These are phyloP conservation scores for Dermolepida albohirtum DNA, from an alignment of 2,888 invertebrate genomes.

Conservation along the genomic window DNA sequence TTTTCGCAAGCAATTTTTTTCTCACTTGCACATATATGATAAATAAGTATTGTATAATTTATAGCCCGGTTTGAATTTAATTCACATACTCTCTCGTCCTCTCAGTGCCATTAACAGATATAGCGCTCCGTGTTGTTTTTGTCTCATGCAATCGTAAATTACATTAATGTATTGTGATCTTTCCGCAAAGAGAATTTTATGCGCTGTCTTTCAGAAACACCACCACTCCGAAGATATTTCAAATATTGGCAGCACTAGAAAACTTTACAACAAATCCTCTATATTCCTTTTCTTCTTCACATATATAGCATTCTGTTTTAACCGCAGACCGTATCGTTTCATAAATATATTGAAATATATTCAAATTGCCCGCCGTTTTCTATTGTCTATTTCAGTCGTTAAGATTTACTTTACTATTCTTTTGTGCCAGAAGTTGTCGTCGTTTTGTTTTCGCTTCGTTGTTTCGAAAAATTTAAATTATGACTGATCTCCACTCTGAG, in stretches of 20 bases:
- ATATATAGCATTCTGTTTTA: constrained; percentile 19
- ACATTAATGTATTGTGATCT: constrained; percentile 57
- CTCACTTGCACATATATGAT: constrained; percentile 43
- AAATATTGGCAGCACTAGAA: constrained; percentile 54
- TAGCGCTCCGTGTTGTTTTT: constrained; percentile 31
- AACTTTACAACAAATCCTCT: constrained; percentile 30
- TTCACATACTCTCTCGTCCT: constrained; percentile 57
- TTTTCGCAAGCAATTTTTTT: constrained; percentile 29
- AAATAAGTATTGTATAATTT: constrained; percentile 56
- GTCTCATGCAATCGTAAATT: constrained; percentile 54
- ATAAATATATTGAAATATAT: constrained; percentile 38
- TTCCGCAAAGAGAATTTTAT: constrained; percentile 39
- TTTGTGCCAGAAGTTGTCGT: constrained; percentile 36
- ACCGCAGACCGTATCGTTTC: constrained; percentile 29
- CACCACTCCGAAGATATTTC: constrained; percentile 47
- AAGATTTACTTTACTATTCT: constrained; percentile 38
- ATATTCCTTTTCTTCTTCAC: background rate
- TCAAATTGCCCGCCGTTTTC: constrained; percentile 38
- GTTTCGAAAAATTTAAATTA: constrained; percentile 38
- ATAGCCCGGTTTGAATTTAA: constrained; percentile 59
- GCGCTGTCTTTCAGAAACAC: background rate
- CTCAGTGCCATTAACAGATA: constrained; percentile 43
- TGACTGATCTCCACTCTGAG: constrained; percentile 29
- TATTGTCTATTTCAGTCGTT: constrained; percentile 38
- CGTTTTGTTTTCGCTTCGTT: constrained; percentile 26